Base-by-base conservation (phyloP, 30 jellyfish, hydroid and myxozoan genomes). In the Turritopsis rubra region DNA sequence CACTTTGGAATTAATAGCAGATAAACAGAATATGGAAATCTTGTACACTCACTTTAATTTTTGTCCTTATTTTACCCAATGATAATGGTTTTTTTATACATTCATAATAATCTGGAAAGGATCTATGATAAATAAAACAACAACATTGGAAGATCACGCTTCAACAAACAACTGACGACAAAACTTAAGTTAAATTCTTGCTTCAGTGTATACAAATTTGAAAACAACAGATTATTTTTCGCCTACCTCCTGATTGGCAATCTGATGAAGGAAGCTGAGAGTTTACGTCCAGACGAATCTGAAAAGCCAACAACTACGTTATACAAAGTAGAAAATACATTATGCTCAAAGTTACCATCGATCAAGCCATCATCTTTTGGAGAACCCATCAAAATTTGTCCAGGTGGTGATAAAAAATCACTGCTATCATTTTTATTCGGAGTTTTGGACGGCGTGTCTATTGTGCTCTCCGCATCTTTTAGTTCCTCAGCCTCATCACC, bases 241-340 rank as follows among this genome's bases (percentile, higher is more conserved):
- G n/a, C 66, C 80, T 68, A 94, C 99, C 97, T 85, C 75, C 85
- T 94, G 20, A 91, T 83, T 21, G 99, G 99, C 82, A 94, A 66
- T 79, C 96, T 65, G 80, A 94, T 60, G 85, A 94, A 94, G 17
- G 96, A 96, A 72, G 92, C 96, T 17, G 96, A 83, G 18, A 94
- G 86, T 30, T 83, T 75, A 17, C 99, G 95, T 4, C 99, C 99
- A 68, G 80, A 21, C 7, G 82, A 75, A 72, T 89, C 96, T 5
- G 93, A 52, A 80, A 54, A 87, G 27, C 89, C 79, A 21, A 89
- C 90, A 24, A 94, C 88, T 29, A 92, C 41, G 68, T 89, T 89
- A 85, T 89, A 94, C 72, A 88, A 72, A 17, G 66, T 76, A 20
- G 88, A 68, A 82, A 65, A 82, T 29, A 70, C 23, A 82, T 82